These are phyloP conservation scores for Saimiri boliviensis DNA, from an alignment of 2,113 vertebrate species.

Conservation along the genomic window DNA sequence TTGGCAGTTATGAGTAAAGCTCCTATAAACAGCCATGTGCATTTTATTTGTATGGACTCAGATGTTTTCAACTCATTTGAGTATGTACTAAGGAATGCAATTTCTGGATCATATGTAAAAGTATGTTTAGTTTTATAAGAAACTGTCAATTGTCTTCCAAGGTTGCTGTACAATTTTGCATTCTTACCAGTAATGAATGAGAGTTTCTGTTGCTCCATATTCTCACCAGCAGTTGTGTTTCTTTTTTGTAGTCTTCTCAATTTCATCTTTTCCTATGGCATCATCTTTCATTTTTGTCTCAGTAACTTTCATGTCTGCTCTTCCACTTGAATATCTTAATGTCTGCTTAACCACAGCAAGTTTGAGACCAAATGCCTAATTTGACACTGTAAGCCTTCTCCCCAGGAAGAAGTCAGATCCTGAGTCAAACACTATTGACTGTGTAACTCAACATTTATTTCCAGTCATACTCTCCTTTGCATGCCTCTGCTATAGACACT, in stretches of 20 bases:
- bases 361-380: background rate
- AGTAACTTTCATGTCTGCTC: background rate
- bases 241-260: background rate
- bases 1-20: background rate
- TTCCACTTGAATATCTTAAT: background rate
- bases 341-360: background rate
- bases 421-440: background rate
- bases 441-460: conserved; percentile 29
- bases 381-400: background rate
- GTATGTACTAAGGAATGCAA: background rate
- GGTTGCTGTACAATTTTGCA: background rate
- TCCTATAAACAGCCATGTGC: background rate
- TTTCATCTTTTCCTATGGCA: background rate
- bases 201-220: background rate
- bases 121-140: background rate
- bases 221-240: background rate
- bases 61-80: background rate
- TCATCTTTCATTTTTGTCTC: background rate
- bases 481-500: background rate
- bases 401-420: background rate
- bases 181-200: background rate
- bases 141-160: background rate
- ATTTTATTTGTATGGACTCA: background rate
- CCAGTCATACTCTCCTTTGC: conserved; percentile 22
- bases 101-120: background rate